A percentile compares a stretch with the other conserved stretches of the same genome.
Evolutionary conservation across 2,888 invertebrate genomes (phyloP).

Genomic region (Nezara viridula): DNA sequence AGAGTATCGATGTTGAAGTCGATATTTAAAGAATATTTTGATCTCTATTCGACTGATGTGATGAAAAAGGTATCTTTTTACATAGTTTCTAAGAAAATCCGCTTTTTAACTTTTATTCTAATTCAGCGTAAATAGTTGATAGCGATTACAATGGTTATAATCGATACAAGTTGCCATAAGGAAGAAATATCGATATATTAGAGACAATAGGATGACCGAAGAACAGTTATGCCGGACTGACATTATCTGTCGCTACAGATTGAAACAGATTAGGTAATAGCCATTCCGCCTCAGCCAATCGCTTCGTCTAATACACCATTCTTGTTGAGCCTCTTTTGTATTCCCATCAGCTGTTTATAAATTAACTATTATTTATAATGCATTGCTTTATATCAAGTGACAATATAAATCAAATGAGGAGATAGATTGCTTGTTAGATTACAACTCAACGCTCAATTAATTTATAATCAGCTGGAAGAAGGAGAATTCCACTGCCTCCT

Average conservation of each 20-base stretch:
- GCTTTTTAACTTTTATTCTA: too few species aligned
- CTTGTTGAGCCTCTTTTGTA: not conserved
- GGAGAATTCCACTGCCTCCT: not conserved
- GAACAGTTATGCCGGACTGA: not conserved
- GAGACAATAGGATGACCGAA: too few species aligned
- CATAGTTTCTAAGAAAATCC: too few species aligned
- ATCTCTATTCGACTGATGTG: too few species aligned
- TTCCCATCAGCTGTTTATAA: not conserved
- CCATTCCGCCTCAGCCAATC: not conserved
- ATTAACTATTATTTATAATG: not conserved
- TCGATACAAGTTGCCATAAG: too few species aligned
- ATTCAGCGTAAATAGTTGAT: too few species aligned
- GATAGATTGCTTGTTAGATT: not conserved
- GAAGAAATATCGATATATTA: too few species aligned
- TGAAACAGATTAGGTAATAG: conserved; percentile 36
- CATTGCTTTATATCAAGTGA: not conserved
- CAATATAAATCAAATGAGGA: not conserved
- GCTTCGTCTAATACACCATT: not conserved
- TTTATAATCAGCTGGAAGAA: not conserved
- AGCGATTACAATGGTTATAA: too few species aligned
- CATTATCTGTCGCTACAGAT: conserved; percentile 17
- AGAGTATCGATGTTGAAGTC: too few species aligned
- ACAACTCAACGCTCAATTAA: not conserved
- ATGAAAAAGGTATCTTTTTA: too few species aligned
- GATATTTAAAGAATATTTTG: too few species aligned